Conservation (phyloP, 2,797 vertebrate genomes). For the Xiphorhynchus erythropygius region DNA sequence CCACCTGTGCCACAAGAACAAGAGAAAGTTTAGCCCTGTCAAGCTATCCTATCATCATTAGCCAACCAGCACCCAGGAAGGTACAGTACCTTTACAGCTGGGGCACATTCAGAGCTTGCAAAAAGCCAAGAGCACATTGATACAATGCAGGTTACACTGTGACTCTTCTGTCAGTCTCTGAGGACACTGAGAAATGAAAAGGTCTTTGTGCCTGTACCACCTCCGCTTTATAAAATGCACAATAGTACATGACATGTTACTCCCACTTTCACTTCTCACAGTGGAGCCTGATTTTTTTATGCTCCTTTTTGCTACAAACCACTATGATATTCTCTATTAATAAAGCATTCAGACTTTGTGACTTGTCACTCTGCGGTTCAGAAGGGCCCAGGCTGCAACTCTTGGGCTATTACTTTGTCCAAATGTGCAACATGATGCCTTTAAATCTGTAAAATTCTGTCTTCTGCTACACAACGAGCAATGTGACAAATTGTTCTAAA, state of each 20-base stretch:
- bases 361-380: not conserved
- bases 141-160: not conserved
- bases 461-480: not conserved
- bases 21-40: not conserved
- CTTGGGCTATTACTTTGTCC: not conserved
- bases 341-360: not conserved
- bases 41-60: not conserved
- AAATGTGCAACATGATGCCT: not conserved
- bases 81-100: not conserved
- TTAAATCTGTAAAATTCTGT: not conserved
- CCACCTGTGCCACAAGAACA: rapidly evolving
- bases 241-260: not conserved
- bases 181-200: constrained; percentile 34
- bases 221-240: not conserved
- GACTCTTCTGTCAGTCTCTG: not conserved
- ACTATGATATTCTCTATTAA: not conserved
- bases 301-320: not conserved
- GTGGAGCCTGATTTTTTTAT: not conserved
- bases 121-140: not conserved
- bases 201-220: constrained; percentile 44
- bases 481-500: not conserved
- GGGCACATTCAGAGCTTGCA: not conserved
- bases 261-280: constrained; percentile 26
- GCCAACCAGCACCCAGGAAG: not conserved
- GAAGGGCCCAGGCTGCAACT: not conserved